Percentiles rank a stretch among this genome's conserved stretches.
phyloP scores from a whole-genome alignment of 1,140 invertebrate species.

The Zeugodacus cucurbitae region DNA sequence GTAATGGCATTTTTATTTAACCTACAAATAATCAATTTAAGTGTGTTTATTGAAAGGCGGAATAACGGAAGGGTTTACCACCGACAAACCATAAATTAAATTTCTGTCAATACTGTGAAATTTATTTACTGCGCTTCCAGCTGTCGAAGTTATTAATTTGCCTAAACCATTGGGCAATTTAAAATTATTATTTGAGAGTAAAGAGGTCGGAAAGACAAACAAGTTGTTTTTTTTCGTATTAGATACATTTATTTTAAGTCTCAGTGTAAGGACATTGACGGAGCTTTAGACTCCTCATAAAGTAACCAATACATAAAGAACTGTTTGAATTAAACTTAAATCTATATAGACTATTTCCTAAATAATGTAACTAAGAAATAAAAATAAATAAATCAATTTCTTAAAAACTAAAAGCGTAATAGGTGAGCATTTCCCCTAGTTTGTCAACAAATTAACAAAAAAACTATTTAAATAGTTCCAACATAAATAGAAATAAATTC shows the following conservation, averaged over 20 bases:
- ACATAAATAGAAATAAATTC: constrained; percentile 35
- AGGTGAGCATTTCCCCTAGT: constrained; percentile 63
- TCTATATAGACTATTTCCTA: background rate
- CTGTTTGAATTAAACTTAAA: no score
- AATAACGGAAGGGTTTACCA: background rate
- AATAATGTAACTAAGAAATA: constrained; percentile 32
- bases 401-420: constrained; percentile 64
- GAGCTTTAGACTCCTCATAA: background rate
- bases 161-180: no score
- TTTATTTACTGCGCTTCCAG: background rate
- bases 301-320: no score
- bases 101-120: background rate
- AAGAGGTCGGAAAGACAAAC: background rate
- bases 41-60: background rate
- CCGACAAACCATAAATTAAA: constrained; percentile 6
- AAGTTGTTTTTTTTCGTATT: no score
- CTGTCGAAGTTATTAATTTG: background rate
- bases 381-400: constrained; percentile 23
- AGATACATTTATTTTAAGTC: no score
- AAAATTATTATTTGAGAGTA: background rate
- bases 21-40: background rate
- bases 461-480: background rate
- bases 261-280: background rate
- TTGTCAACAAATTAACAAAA: constrained; percentile 57
- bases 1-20: background rate